Evolutionary conservation across 2,113 vertebrate genomes (phyloP).

Genomic region (Catharus bicknelli): DNA sequence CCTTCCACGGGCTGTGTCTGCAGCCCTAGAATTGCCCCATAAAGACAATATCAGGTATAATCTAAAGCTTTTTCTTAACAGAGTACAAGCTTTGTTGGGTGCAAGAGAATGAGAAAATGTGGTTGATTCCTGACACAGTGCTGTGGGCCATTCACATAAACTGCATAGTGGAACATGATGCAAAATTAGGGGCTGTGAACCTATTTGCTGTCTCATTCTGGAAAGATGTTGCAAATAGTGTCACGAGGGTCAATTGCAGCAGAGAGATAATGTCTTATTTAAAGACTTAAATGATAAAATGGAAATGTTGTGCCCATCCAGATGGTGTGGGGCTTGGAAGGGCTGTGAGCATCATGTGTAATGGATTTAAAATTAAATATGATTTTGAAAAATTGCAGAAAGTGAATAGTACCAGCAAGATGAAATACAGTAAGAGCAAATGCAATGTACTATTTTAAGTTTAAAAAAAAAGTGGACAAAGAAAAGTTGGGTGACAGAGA

Average conservation of each 20-base stretch:
- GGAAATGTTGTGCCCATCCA: not conserved
- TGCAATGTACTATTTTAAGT: not conserved
- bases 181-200: not conserved
- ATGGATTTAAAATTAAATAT: conserved; percentile 28
- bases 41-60: not conserved
- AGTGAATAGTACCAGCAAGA: not conserved
- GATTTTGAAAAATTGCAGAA: conserved; percentile 7
- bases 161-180: not conserved
- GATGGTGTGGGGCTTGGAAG: not conserved
- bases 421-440: not conserved
- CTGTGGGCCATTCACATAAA: not conserved
- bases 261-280: not conserved
- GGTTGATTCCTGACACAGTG: not conserved
- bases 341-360: not conserved
- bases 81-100: not conserved
- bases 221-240: not conserved
- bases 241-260: not conserved
- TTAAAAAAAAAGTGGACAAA: not conserved
- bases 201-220: not conserved
- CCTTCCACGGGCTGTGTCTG: not conserved
- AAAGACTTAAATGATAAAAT: not conserved
- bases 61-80: not conserved
- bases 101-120: not conserved
- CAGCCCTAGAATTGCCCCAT: not conserved
- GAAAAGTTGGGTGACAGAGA: not conserved